Base-by-base conservation (phyloP, 2,797 vertebrate genomes). In the Caiman crocodilus region DNA sequence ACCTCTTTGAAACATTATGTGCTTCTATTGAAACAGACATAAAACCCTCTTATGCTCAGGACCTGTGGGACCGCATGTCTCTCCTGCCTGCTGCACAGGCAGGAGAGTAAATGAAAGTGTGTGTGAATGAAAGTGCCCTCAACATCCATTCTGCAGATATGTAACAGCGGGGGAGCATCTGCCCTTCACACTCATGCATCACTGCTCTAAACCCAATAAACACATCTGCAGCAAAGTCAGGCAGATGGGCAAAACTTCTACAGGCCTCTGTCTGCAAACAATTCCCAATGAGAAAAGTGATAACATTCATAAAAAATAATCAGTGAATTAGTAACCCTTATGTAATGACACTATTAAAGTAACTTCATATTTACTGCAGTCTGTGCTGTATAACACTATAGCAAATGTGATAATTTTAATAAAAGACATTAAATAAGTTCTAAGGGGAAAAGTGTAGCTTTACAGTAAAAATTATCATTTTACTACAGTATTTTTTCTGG, bases 401-500 rank as follows among this genome's bases (percentile, higher is more conserved):
- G 69, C 85, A 92, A 84, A 89, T 65, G 26, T 57, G 55, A 76
- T 90, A 59, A 58, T 73, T 96, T 90, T 76, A 60, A 84, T 93
- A 86, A 7, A 82, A 7, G 55, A 25, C 26, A 28, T 25, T 78
- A 89, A 73, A 89, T 74, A 88, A 13, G 1, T 60, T 82, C 74
- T 42, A 86, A 79, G 50, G 50, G 64, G 84, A 81, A 57, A 64
- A 75, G 85, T 91, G 61, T 1, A 74, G 7, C 92, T 89, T 90
- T 75, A 32, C 32, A 88, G 1, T 63, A 35, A 7, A 35, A 93
- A 28, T 73, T 56, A 25, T 26, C 60, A 81, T 93, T 81, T 92
- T 71, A 18, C 60, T 75, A 18, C 1, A 32, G 9, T 71, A 67
- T 79, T 61, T 20, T 91, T 30, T 65, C 28, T 77, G 76, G 35